phyloP scores from a whole-genome alignment of 2,888 invertebrate species.

The Philereme vetulata region DNA sequence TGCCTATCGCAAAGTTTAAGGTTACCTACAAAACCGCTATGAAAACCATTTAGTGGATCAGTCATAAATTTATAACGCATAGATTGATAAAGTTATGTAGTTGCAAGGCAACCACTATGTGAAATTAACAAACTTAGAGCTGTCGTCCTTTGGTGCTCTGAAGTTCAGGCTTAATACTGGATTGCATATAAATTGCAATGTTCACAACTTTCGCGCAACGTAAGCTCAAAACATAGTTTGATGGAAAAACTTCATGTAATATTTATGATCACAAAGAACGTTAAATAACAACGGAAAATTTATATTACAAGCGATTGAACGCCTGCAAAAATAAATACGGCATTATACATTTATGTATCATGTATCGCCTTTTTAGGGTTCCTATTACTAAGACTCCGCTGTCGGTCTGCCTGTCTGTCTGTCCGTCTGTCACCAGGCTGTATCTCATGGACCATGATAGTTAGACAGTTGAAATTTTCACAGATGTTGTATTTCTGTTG shows the following conservation, averaged over 20 bases:
- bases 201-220: conserved; percentile 24
- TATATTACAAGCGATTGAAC: not conserved
- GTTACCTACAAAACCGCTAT: no score
- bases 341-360: not conserved
- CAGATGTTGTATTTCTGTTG: no score
- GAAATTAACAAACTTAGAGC: conserved; percentile 74
- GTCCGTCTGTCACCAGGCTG: no score
- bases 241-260: conserved; percentile 16
- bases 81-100: conserved; percentile 70
- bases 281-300: no score
- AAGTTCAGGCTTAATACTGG: conserved; percentile 51
- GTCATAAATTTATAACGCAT: conserved; percentile 56
- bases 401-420: no score
- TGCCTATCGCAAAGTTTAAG: no score
- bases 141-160: conserved; percentile 56
- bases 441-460: no score
- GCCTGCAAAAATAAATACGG: conserved; percentile 8
- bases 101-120: conserved; percentile 66
- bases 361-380: no score
- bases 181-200: conserved; percentile 61
- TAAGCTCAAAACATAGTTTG: conserved; percentile 13
- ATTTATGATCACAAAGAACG: no score
- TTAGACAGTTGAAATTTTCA: no score
- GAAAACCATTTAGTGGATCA: not conserved
- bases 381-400: no score